phyloP scores from a whole-genome alignment of 2,888 invertebrate genomes.

The Ceraclea dissimilis region DNA sequence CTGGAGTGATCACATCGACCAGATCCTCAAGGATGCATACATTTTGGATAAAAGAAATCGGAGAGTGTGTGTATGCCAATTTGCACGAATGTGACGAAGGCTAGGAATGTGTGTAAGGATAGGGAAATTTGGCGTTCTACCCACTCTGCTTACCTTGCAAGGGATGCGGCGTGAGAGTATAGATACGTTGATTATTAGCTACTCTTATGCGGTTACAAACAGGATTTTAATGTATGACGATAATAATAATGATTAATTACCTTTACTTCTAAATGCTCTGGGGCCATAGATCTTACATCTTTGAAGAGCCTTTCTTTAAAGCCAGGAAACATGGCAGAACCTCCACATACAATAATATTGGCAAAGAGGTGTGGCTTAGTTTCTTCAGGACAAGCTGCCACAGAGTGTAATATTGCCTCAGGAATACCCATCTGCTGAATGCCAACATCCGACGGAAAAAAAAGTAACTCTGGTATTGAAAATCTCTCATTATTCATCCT shows the following conservation, averaged over 20 bases:
- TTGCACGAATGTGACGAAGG: too few species aligned
- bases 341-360: constrained; percentile 82
- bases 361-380: constrained; percentile 69
- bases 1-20: too few species aligned
- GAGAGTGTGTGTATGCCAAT: not conserved
- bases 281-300: constrained; percentile 72
- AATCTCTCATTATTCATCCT: constrained; percentile 90
- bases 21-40: too few species aligned
- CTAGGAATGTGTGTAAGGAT: too few species aligned
- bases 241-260: too few species aligned
- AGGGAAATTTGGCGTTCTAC: too few species aligned
- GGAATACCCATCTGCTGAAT: constrained; percentile 87
- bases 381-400: constrained; percentile 67
- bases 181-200: too few species aligned
- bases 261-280: constrained; percentile 69
- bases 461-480: constrained; percentile 88
- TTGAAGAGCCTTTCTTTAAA: constrained; percentile 68
- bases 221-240: too few species aligned
- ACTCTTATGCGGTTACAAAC: too few species aligned
- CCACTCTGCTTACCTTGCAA: too few species aligned
- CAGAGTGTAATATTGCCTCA: constrained; percentile 74
- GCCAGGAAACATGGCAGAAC: constrained; percentile 71
- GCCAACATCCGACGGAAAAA: constrained; percentile 91
- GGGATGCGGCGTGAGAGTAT: too few species aligned
- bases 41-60: too few species aligned